A percentile compares a stretch with the other conserved stretches of the same genome.
Conservation (phyloP, 2,113 vertebrate species). For the Azemiops feae region DNA sequence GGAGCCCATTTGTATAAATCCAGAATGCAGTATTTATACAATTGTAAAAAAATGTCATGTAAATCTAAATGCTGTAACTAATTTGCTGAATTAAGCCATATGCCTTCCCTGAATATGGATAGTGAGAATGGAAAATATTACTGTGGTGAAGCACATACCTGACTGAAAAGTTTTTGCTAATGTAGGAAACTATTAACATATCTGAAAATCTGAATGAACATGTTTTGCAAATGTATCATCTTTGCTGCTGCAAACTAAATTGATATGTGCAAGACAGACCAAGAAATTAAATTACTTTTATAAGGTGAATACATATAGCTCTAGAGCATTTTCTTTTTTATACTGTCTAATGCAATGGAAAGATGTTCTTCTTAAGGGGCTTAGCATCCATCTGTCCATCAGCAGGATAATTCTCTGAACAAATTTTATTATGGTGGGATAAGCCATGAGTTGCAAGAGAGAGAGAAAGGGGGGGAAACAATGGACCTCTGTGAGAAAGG, state of each 20-base stretch:
- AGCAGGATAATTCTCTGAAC: neutral
- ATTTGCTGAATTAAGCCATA: neutral
- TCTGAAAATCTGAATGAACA: neutral
- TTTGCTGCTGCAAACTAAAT: neutral
- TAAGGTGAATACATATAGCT: too few relatives aligned
- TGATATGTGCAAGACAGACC: neutral
- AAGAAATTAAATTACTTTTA: neutral
- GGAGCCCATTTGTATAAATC: neutral
- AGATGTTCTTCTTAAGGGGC: neutral
- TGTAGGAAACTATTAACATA: neutral
- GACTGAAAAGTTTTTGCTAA: neutral
- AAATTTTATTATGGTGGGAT: neutral
- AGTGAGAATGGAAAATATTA: neutral
- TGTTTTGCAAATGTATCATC: neutral
- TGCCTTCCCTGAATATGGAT: neutral
- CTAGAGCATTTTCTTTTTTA: neutral
- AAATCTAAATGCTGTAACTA: neutral
- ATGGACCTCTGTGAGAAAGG: neutral
- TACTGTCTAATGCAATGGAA: neutral
- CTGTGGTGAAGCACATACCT: neutral
- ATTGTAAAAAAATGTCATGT: neutral
- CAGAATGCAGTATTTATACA: neutral
- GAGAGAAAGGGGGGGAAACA: accelerated
- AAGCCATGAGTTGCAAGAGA: neutral
- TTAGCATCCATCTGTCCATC: neutral